These are phyloP conservation scores for Bubo scandiacus DNA, from an alignment of 2,113 vertebrate genomes.

Conservation along the genomic window DNA sequence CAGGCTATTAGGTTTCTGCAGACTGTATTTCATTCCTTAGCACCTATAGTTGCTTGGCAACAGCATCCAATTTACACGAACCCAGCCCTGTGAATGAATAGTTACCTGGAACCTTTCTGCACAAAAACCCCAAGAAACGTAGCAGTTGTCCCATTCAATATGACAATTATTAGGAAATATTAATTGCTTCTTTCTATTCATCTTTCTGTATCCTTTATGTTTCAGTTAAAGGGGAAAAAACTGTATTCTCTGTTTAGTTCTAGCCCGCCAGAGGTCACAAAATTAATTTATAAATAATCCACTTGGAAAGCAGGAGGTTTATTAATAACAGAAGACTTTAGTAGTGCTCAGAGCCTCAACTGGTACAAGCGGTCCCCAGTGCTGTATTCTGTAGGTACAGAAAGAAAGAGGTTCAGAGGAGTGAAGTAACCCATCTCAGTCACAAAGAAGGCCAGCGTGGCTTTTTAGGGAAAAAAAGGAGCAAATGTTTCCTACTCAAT, in stretches of 20 bases:
- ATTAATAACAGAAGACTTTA: constrained; percentile 3
- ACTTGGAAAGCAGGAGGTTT: constrained; percentile 5
- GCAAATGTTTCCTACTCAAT: neutral
- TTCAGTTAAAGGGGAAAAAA: neutral
- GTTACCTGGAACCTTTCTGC: constrained; percentile 54
- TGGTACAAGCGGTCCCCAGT: neutral
- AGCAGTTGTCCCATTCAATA: neutral
- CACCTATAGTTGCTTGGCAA: constrained; percentile 70
- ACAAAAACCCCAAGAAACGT: neutral
- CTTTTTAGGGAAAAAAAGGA: neutral
- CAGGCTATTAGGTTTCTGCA: constrained; percentile 66
- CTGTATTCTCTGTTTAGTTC: neutral
- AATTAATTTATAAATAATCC: constrained; percentile 38
- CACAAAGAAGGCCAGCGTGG: neutral
- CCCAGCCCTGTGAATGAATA: constrained; percentile 37
- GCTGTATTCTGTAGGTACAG: neutral
- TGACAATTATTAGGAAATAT: constrained; percentile 50
- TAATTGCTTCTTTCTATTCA: constrained; percentile 24
- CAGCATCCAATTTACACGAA: constrained; percentile 59
- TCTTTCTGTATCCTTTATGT: constrained; percentile 13
- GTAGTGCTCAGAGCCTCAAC: neutral
- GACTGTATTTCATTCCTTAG: constrained; percentile 68
- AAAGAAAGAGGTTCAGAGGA: neutral
- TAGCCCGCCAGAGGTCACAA: constrained; percentile 13
- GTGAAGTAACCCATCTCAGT: neutral